Percentiles rank a stretch among this genome's conserved stretches.
phyloP scores from a whole-genome alignment of 2,888 invertebrate species.

The Hesperia comma region DNA sequence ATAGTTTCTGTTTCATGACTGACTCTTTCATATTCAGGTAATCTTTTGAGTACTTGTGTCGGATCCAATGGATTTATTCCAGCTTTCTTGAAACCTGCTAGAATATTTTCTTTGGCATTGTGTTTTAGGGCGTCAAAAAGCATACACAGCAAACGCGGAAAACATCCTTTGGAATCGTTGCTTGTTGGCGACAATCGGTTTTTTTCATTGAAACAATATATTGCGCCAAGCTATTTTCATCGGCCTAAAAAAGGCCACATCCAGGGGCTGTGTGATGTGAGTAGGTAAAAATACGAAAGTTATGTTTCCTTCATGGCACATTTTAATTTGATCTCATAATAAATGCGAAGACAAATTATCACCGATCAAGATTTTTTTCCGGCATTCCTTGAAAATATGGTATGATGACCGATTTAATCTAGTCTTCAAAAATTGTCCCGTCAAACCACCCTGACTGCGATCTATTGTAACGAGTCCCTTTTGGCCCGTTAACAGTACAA shows the following conservation, averaged over 20 bases:
- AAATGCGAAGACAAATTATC: background rate
- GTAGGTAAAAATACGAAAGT: background rate
- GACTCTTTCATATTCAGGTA: too few relatives aligned
- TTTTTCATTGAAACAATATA: background rate
- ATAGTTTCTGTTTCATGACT: too few relatives aligned
- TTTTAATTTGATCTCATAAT: background rate
- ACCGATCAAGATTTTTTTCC: slow-evolving; percentile 42
- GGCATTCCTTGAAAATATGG: slow-evolving; percentile 43
- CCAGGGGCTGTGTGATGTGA: background rate
- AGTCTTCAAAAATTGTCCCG: slow-evolving; percentile 52
- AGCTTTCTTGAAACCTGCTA: background rate
- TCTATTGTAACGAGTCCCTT: slow-evolving; percentile 55
- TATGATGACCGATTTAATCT: slow-evolving; percentile 46
- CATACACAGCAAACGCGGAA: background rate
- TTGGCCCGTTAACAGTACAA: slow-evolving; percentile 49
- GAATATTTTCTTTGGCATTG: background rate
- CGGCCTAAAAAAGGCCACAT: background rate
- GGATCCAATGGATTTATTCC: background rate
- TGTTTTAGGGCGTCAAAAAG: background rate
- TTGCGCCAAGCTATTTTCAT: background rate
- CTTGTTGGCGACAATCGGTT: background rate
- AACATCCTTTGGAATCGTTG: background rate
- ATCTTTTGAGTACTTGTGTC: too few relatives aligned
- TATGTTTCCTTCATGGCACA: background rate
- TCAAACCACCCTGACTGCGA: slow-evolving; percentile 59